Evolutionary conservation across 1,140 invertebrate genomes (phyloP).

Genomic region (Cotesia vestalis): DNA sequence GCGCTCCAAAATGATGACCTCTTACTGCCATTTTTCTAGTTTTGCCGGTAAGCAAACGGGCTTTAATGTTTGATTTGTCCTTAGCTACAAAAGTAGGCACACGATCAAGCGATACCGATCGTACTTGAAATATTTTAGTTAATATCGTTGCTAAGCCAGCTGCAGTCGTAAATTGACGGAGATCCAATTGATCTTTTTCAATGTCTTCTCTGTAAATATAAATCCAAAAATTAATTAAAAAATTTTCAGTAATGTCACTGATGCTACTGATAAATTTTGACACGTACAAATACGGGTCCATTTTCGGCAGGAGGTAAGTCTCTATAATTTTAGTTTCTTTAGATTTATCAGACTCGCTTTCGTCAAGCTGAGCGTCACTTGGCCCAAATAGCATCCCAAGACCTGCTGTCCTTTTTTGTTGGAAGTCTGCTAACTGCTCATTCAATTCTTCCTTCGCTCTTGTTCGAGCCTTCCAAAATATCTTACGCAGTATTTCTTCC

Average conservation of each 20-base stretch:
- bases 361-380: conserved; percentile 80
- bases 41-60: conserved; percentile 75
- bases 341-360: conserved; percentile 82
- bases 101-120: conserved; percentile 72
- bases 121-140: conserved; percentile 75
- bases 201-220: conserved; percentile 72
- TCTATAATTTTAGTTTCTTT: conserved; percentile 82
- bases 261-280: conserved; percentile 61
- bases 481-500: conserved; percentile 85
- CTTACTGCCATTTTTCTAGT: conserved; percentile 81
- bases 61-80: conserved; percentile 79
- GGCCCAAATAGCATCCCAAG: conserved; percentile 90
- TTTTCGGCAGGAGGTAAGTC: conserved; percentile 75
- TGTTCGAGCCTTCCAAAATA: conserved; percentile 86
- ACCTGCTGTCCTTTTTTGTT: conserved; percentile 89
- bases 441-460: conserved; percentile 87
- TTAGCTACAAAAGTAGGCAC: conserved; percentile 84
- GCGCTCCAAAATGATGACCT: conserved; percentile 89
- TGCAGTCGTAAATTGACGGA: conserved; percentile 75
- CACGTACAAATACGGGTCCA: conserved; percentile 72
- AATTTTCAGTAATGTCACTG: conserved; percentile 5
- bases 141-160: conserved; percentile 84
- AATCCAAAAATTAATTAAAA: conserved; percentile 23
- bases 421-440: conserved; percentile 88
- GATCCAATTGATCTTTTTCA: conserved; percentile 75